These are phyloP conservation scores for Polymixis flavicincta DNA, from an alignment of 2,888 invertebrate species.

Conservation along the genomic window DNA sequence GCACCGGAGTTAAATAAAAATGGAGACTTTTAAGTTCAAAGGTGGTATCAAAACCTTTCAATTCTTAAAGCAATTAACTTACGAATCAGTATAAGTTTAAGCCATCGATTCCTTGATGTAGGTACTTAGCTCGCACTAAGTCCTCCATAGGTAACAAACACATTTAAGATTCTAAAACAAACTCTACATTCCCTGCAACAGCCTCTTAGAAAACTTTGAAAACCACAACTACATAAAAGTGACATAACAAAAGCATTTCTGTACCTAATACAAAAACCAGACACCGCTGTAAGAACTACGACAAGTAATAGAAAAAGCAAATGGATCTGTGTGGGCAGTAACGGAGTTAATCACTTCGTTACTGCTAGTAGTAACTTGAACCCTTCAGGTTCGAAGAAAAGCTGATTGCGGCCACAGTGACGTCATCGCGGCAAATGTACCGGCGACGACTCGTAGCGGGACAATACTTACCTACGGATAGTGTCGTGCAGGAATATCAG, in stretches of 20 bases:
- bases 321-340: conserved; percentile 65
- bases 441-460: conserved; percentile 28
- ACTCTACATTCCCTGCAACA: background rate
- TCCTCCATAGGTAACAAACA: background rate
- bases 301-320: conserved; percentile 66
- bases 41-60: conserved; percentile 9
- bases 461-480: conserved; percentile 48
- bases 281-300: conserved; percentile 54
- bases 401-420: conserved; percentile 70
- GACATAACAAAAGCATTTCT: conserved; percentile 48
- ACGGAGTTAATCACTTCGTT: conserved; percentile 75
- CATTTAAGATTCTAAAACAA: background rate
- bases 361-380: conserved; percentile 72
- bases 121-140: background rate
- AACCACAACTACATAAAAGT: conserved; percentile 29
- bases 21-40: conserved; percentile 19
- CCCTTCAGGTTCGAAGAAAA: conserved; percentile 70
- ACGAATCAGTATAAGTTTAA: conserved; percentile 56
- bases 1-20: conserved; percentile 31
- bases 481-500: conserved; percentile 40
- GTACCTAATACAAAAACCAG: conserved; percentile 61
- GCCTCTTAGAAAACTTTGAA: conserved; percentile 10
- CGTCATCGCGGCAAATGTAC: conserved; percentile 65
- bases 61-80: conserved; percentile 44
- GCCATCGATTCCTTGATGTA: conserved; percentile 26